Percentiles rank a stretch among this genome's conserved stretches.
These are phyloP conservation scores for Sylvietta virens DNA, from an alignment of 2,113 vertebrate genomes.

Conservation along the genomic window DNA sequence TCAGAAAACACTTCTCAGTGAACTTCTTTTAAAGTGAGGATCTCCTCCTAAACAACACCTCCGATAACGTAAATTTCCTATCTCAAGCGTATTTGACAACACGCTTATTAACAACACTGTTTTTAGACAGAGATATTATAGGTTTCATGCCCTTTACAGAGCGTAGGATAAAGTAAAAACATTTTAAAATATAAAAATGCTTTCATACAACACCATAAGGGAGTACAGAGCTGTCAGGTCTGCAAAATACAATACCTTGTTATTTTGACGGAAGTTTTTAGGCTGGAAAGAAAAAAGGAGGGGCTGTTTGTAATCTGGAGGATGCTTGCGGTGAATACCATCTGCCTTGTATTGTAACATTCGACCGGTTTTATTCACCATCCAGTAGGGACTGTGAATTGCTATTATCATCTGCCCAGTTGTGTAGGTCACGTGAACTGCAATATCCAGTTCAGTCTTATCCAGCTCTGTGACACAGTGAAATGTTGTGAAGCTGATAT, in stretches of 20 bases:
- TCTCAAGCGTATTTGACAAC: not conserved
- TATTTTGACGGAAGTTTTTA: slow-evolving; percentile 90
- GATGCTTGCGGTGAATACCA: slow-evolving; percentile 94
- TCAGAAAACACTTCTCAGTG: not conserved
- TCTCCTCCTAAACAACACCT: not conserved
- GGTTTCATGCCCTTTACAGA: not conserved
- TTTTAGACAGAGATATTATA: not conserved
- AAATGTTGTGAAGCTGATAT: slow-evolving; percentile 92
- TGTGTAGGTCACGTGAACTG: slow-evolving; percentile 84
- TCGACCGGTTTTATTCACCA: slow-evolving; percentile 93
- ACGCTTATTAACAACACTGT: not conserved
- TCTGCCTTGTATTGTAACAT: slow-evolving; percentile 97
- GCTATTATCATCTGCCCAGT: slow-evolving; percentile 82
- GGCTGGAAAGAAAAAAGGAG: slow-evolving; percentile 97
- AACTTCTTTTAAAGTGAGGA: not conserved
- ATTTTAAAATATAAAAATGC: not conserved
- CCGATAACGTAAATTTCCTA: not conserved
- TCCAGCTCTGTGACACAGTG: slow-evolving; percentile 74
- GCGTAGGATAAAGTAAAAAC: not conserved
- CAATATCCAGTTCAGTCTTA: slow-evolving; percentile 87
- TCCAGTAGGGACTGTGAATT: slow-evolving; percentile 95
- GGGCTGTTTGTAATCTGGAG: slow-evolving; percentile 88
- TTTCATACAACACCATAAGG: not conserved
- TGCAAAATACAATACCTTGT: slow-evolving; percentile 80
- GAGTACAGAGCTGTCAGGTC: not conserved